Evolutionary conservation across 1,140 invertebrate genomes (phyloP), one percentile per base, ranked within the genome.

Genomic region (Schlechtendalia chinensis): DNA sequence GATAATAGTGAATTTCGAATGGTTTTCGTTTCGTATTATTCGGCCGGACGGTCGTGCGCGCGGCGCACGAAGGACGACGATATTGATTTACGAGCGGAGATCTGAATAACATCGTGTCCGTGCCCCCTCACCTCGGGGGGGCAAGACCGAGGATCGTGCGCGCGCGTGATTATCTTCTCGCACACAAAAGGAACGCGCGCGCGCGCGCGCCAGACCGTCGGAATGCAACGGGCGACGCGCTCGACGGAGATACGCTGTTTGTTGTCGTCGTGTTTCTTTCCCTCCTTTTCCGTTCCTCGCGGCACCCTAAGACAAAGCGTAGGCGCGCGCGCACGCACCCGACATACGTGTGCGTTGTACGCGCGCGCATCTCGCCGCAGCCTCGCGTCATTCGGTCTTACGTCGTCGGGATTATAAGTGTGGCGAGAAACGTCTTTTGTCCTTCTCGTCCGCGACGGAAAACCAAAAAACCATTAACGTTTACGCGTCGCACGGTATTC

Each of bases 291-390:
- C 54, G 24, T 69, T 61, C 45, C n/a, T 47, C 24, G 45, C n/a
- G 24, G 39, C 75, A 79, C 75, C 75, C 75, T 79, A 61, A 79
- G 61, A 79, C 75, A 77, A 77, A 77, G 74, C 74, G 74, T n/a
- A 58, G 59, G 39, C 27, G 45, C 39, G 39, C 39, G 58, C 29
- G 39, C 74, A 58, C 29, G 32, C 74, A 10, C 32, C 19, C 74
- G 54, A n/a, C n/a, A n/a, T n/a, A n/a, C n/a, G n/a, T n/a, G n/a
- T n/a, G n/a, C n/a, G n/a, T n/a, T n/a, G n/a, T n/a, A n/a, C n/a
- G n/a, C n/a, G n/a, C n/a, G n/a, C n/a, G n/a, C n/a, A n/a, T n/a
- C n/a, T n/a, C n/a, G n/a, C n/a, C n/a, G n/a, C n/a, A n/a, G n/a
- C n/a, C n/a, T n/a, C n/a, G n/a, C n/a, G n/a, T n/a, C n/a, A n/a